Conservation (phyloP, 2,888 invertebrate genomes). For the Electrophaes corylata region DNA sequence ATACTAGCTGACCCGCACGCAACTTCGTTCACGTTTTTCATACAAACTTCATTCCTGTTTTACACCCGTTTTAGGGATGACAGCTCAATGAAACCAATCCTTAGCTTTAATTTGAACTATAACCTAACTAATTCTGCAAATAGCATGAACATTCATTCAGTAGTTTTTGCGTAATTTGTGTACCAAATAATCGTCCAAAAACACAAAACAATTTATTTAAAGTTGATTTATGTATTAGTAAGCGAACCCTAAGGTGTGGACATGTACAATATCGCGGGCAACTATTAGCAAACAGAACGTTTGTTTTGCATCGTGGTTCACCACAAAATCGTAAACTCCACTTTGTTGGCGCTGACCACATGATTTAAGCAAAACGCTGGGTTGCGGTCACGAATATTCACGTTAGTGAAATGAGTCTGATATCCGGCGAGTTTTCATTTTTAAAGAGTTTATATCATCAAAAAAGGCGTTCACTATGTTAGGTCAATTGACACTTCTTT, state of each 20-base stretch:
- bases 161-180: too few relatives aligned
- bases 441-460: background rate
- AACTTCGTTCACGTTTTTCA: too few relatives aligned
- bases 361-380: slow-evolving; percentile 48
- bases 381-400: slow-evolving; percentile 47
- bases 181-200: too few relatives aligned
- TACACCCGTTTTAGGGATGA: too few relatives aligned
- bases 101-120: too few relatives aligned
- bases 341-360: slow-evolving; percentile 58
- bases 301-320: slow-evolving; percentile 5
- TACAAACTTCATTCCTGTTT: too few relatives aligned
- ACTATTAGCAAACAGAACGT: slow-evolving; percentile 16
- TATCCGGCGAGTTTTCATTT: background rate
- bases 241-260: background rate
- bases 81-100: too few relatives aligned
- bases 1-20: too few relatives aligned
- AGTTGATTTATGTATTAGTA: too few relatives aligned
- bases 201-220: too few relatives aligned
- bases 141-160: too few relatives aligned
- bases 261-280: background rate
- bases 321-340: slow-evolving; percentile 57
- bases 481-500: background rate
- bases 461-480: background rate
- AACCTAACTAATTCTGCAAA: too few relatives aligned
- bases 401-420: slow-evolving; percentile 38